phyloP scores from a whole-genome alignment of 2,888 invertebrate species.

The Seira ritae region DNA sequence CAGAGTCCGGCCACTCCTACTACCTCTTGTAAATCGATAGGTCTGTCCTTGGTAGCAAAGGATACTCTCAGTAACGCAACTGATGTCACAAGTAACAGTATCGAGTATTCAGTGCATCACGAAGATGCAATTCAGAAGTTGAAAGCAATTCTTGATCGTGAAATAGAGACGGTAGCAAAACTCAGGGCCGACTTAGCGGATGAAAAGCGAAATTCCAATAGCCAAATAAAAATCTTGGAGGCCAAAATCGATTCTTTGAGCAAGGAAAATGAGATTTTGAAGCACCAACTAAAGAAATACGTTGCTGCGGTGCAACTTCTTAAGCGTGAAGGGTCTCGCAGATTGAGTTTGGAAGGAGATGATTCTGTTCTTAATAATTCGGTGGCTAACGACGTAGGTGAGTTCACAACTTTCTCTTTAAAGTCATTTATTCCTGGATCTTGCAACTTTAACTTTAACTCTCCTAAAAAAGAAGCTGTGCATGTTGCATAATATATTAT shows the following conservation, averaged over 20 bases:
- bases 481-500: too few species aligned
- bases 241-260: constrained; percentile 80
- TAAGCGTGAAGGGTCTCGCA: constrained; percentile 77
- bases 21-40: constrained; percentile 39
- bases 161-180: constrained; percentile 78
- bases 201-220: constrained; percentile 74
- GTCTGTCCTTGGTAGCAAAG: background rate
- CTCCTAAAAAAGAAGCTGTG: too few species aligned
- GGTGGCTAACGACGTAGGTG: too few species aligned
- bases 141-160: constrained; percentile 76
- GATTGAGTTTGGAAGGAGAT: constrained; percentile 49
- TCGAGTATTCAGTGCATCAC: background rate
- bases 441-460: too few species aligned
- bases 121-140: constrained; percentile 70
- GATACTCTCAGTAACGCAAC: background rate
- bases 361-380: constrained; percentile 31
- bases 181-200: constrained; percentile 79
- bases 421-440: too few species aligned
- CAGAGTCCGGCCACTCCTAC: constrained; percentile 64
- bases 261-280: constrained; percentile 89
- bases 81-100: background rate
- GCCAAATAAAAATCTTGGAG: constrained; percentile 76
- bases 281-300: constrained; percentile 90
- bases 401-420: too few species aligned
- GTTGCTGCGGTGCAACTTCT: constrained; percentile 92